Evolutionary conservation across 1,140 invertebrate species (phyloP), one percentile per base, ranked within the genome.

Genomic region (Drosophila nikananu): DNA sequence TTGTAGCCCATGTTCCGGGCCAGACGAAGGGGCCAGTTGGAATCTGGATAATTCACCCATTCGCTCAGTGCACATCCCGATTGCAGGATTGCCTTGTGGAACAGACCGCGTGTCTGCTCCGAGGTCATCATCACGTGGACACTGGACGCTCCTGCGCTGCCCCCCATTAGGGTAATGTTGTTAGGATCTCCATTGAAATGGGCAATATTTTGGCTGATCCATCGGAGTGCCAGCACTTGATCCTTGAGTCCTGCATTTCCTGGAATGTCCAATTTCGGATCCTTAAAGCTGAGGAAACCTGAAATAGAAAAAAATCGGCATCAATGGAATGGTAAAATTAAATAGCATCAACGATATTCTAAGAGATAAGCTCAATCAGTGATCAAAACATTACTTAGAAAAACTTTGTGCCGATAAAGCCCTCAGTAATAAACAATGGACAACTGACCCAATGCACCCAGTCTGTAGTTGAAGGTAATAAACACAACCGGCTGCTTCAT

Each of bases 201-300:
- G 41, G 93, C 81, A 23, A 96, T 96, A 75, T 96, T 96, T 23
- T 94, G 92, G 78, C 95, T 93, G 13, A 96, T 94, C 95, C 95
- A 95, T 63, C 93, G 93, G 13, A 95, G 68, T 0, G 95, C 95
- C 81, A 74, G 58, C n/a, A 93, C 83, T 76, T 93, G 92, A 75
- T 93, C 93, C 64, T 93, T 93, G 9, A 93, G 64, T 3, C 93
- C 92, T 8, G 90, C 91, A 59, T 93, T 93, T 10, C 92, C 93
- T 2, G 93, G 92, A 0, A 92, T 79, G n/a, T 87, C 63, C 10
- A 91, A 25, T 9, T 76, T 64, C 0, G 76, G 90, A 70, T 94
- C 93, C 37, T 92, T 78, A 2, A 94, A 70, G 25, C 86, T 87
- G 0, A 92, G 77, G 9, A 92, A 92, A 9, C 91, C 86, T 93